These are phyloP conservation scores for Ophiothrix spiculata DNA, from an alignment of 35 echinoderm and acorn worm species.

Conservation along the genomic window DNA sequence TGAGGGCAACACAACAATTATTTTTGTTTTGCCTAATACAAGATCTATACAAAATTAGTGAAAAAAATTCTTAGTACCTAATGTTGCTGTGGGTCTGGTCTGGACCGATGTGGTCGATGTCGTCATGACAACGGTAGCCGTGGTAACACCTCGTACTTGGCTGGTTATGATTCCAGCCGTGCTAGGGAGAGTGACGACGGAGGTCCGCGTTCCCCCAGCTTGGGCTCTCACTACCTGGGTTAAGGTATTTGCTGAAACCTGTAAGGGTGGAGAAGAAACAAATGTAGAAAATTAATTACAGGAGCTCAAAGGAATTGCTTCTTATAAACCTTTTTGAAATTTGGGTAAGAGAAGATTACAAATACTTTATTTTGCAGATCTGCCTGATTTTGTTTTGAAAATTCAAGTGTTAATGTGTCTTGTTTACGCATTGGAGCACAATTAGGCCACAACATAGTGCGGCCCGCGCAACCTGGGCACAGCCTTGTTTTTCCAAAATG, in stretches of 20 bases:
- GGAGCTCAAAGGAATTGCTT: no score
- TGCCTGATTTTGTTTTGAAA: no score
- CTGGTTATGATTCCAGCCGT: slow-evolving; percentile 66
- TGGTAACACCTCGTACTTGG: slow-evolving; percentile 54
- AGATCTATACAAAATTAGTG: no score
- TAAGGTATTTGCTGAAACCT: slow-evolving; percentile 63
- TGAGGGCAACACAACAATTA: no score
- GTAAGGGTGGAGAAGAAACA: background rate
- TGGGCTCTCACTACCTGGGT: slow-evolving; percentile 84
- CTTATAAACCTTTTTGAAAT: background rate
- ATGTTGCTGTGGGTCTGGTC: slow-evolving; percentile 55
- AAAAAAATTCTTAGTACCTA: slow-evolving; percentile 57
- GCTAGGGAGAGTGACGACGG: slow-evolving; percentile 36
- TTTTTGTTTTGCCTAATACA: no score
- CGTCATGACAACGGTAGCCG: slow-evolving; percentile 52
- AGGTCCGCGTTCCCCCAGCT: slow-evolving; percentile 45
- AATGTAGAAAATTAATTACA: background rate
- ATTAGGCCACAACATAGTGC: no score
- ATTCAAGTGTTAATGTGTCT: no score
- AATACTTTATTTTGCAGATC: no score
- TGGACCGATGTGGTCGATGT: slow-evolving; percentile 58
- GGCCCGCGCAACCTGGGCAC: no score
- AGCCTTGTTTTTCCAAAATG: no score
- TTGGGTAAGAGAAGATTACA: background rate
- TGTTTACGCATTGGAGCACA: no score